These are phyloP conservation scores for Azemiops feae DNA, from an alignment of 2,113 vertebrate genomes.

Conservation along the genomic window DNA sequence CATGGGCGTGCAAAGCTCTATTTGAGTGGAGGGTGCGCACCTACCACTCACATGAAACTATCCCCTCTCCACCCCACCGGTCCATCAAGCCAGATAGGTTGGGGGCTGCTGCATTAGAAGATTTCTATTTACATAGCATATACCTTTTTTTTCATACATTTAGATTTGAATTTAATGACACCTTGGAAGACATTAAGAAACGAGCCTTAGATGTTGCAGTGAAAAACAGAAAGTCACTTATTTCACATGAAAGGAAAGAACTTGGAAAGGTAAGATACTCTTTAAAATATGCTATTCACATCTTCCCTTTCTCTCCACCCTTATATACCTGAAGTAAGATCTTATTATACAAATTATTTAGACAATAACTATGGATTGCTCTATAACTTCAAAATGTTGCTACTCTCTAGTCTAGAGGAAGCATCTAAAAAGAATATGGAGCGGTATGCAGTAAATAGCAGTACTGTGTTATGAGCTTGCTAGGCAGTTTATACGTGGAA, in stretches of 20 bases:
- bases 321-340: not conserved
- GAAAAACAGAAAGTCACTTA: slow-evolving; percentile 86
- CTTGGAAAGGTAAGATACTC: slow-evolving; percentile 82
- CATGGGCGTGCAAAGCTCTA: not conserved
- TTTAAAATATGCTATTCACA: not conserved
- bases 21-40: not conserved
- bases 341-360: not conserved
- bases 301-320: not conserved
- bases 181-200: slow-evolving; percentile 78
- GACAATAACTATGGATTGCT: not conserved
- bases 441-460: not conserved
- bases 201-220: slow-evolving; percentile 87
- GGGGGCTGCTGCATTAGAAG: not conserved
- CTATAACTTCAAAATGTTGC: not conserved
- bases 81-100: not conserved
- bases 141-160: slow-evolving; percentile 16
- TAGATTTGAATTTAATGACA: slow-evolving; percentile 89
- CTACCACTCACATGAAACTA: not conserved
- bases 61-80: not conserved
- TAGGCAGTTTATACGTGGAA: not conserved
- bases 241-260: slow-evolving; percentile 85
- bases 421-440: not conserved
- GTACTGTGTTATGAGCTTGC: not conserved
- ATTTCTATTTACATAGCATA: not conserved
- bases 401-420: too few species aligned